Conservation (phyloP, 1,140 invertebrate genomes). For the Saccostrea glomerata region DNA sequence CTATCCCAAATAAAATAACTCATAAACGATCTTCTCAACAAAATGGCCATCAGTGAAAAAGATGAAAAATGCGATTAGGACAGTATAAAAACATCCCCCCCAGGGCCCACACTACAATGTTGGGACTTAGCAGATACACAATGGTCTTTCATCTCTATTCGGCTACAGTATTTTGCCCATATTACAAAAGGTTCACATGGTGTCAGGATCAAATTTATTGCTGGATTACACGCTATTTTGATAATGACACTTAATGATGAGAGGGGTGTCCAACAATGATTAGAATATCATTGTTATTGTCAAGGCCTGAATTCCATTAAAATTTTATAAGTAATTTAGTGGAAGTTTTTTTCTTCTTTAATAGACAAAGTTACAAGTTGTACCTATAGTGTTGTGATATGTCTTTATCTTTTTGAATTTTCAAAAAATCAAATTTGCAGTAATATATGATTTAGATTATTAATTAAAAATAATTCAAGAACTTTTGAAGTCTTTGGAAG, state of each 20-base stretch:
- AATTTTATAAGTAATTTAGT: neutral
- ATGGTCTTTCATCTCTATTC: neutral
- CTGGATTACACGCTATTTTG: slow-evolving; percentile 6
- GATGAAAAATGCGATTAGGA: slow-evolving; percentile 28
- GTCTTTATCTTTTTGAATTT: too few species aligned
- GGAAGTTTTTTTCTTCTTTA: neutral
- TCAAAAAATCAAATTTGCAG: too few species aligned
- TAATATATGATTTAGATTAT: too few species aligned
- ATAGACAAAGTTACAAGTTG: too few species aligned
- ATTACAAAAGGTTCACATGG: neutral
- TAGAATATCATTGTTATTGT: neutral
- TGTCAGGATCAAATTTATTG: slow-evolving; percentile 1
- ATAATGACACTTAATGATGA: slow-evolving; percentile 4
- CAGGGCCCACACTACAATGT: neutral
- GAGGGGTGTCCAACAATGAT: neutral
- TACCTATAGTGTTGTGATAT: too few species aligned
- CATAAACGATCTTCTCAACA: neutral
- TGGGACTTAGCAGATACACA: neutral
- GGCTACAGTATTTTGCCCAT: neutral
- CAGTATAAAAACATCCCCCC: slow-evolving; percentile 9
- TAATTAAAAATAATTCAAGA: too few species aligned
- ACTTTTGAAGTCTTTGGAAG: too few species aligned
- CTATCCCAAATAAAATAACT: neutral
- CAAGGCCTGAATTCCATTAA: neutral
- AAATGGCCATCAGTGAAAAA: slow-evolving; percentile 20